Evolutionary conservation across 1,140 invertebrate species (phyloP).

Genomic region (Harpegnathos saltator): DNA sequence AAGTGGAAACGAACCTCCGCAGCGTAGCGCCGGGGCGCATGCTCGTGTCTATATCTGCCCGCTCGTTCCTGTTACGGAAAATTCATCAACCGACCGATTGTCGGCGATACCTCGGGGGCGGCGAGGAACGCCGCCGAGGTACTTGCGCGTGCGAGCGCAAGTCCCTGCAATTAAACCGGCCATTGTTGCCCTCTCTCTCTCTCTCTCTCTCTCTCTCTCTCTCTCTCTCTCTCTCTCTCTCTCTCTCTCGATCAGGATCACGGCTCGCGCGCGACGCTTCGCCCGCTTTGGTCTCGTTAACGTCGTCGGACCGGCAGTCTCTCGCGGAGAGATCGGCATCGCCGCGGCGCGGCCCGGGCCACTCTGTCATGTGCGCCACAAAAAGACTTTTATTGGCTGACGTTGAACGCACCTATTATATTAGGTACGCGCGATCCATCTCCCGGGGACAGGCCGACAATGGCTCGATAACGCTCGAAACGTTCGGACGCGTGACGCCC

Average conservation of each 20-base stretch:
- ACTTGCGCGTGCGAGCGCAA: no score
- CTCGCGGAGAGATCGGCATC: no score
- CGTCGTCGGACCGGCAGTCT: no score
- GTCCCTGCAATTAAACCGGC: no score
- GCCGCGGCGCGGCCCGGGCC: conserved; percentile 63
- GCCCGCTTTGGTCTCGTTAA: no score
- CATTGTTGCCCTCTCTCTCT: conserved; percentile 31
- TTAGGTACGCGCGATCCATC: conserved; percentile 83
- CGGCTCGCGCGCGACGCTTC: no score
- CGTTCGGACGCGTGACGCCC: conserved; percentile 63
- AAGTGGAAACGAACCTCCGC: conserved; percentile 75
- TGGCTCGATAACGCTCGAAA: conserved; percentile 76
- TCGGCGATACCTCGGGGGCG: conserved; percentile 26
- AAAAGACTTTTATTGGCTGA: conserved; percentile 84
- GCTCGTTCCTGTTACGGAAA: conserved; percentile 48
- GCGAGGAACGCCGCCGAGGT: no score
- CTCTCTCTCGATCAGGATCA: no score
- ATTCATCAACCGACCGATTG: conserved; percentile 52
- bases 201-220: no score
- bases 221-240: no score
- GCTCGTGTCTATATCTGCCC: conserved; percentile 41
- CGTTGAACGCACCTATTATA: conserved; percentile 80
- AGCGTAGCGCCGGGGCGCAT: conserved; percentile 30
- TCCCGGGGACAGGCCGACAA: conserved; percentile 81
- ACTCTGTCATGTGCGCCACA: conserved; percentile 81